Base-by-base conservation (phyloP, 2,797 vertebrate genomes). In the Brachyrhaphis roseni region DNA sequence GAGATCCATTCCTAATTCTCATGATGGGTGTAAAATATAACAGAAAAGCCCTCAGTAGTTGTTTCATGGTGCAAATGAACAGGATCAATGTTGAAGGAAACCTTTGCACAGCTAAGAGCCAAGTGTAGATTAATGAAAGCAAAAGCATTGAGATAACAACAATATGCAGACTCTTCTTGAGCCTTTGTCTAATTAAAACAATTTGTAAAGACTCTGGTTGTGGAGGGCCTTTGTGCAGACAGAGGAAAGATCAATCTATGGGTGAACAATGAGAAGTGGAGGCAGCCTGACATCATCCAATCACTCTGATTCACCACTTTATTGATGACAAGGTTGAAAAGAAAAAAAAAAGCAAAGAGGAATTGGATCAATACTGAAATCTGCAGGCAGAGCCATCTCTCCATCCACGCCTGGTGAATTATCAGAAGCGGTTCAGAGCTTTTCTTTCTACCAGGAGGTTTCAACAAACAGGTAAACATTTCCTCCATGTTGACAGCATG, bases 161-260 rank as follows among this genome's bases (percentile, higher is more conserved):
- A 75, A 28, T 75, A 45, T 46, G 1, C 55, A 34, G 12, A 31
- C 39, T 20, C n/a, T 16, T 34, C n/a, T 46, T 34, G 62, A 31
- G 41, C 16, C 15, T 34, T 75, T 28, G 41, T 46, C 41, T 75
- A 43, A 45, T 57, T 59, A 41, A 53, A 74, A 74, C 6, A 13
- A 28, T 18, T 39, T 28, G 59, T 46, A 62, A 46, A 34, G 43
- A 45, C 16, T 8, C 10, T 8, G 28, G 36, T 59, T 75, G n/a
- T 34, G 16, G 26, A 75, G 55, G n/a, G n/a, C 13, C 3, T 75
- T 75, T 75, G 39, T 57, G 16, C 41, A 41, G 36, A 43, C 12
- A 11, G 41, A 75, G 41, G n/a, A 23, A 75, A 39, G 15, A 59
- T 75, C 39, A 46, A 75, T 75, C 74, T 62, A 55, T 46, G 41